Evolutionary conservation across 2,113 vertebrate genomes (phyloP).

Genomic region (Hippocampus abdominalis): DNA sequence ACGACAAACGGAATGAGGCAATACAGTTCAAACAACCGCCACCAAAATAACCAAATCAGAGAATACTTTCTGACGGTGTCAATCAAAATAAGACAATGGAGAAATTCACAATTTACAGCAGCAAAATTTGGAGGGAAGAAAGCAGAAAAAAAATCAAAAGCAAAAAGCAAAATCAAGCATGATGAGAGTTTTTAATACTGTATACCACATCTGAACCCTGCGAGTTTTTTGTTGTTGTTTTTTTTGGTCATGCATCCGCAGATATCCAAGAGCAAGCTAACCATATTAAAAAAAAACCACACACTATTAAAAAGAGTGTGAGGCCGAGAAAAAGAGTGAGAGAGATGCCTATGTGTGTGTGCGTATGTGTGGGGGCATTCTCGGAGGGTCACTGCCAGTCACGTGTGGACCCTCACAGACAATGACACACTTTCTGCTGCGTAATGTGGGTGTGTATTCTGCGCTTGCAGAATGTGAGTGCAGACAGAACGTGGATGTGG

Average conservation of each 20-base stretch:
- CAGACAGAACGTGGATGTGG: conserved; percentile 54
- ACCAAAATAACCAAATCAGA: no score
- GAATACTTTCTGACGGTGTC: no score
- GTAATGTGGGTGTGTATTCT: conserved; percentile 25
- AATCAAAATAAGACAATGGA: no score
- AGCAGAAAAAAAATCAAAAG: no score
- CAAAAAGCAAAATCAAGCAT: no score
- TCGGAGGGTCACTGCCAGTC: conserved; percentile 22
- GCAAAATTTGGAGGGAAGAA: no score
- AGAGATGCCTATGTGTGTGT: not conserved
- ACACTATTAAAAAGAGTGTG: not conserved
- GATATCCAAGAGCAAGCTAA: not conserved
- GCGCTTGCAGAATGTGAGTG: conserved; percentile 39
- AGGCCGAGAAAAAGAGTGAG: not conserved
- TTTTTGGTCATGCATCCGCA: not conserved
- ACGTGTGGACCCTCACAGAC: conserved; percentile 18
- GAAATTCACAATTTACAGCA: no score
- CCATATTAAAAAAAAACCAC: not conserved
- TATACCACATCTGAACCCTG: not conserved
- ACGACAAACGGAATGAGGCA: no score
- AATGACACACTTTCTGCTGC: conserved; percentile 33
- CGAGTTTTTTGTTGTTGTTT: no score
- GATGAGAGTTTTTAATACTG: no score
- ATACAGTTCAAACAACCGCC: no score
- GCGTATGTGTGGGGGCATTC: conserved; percentile 18